These are phyloP conservation scores for Drosophila asahinai DNA, from an alignment of 1,140 invertebrate genomes.

Conservation along the genomic window DNA sequence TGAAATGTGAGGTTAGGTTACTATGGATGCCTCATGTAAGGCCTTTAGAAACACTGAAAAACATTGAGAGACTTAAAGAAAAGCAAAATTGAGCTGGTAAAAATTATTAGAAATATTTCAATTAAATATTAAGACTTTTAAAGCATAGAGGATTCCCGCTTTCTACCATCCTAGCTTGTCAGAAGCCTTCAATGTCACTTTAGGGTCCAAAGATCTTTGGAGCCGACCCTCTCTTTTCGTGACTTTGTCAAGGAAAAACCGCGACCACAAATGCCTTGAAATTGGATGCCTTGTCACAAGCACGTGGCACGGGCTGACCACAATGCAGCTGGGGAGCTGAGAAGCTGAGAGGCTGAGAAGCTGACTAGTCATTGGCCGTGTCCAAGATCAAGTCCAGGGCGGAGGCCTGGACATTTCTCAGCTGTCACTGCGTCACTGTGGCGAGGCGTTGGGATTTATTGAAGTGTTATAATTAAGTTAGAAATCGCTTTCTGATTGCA, in stretches of 20 bases:
- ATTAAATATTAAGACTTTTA: too few species aligned
- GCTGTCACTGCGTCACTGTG: slow-evolving; percentile 21
- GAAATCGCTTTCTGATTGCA: slow-evolving; percentile 83
- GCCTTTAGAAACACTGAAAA: too few species aligned
- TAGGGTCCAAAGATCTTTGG: slow-evolving; percentile 36
- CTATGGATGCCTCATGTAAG: too few species aligned
- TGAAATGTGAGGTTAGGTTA: too few species aligned
- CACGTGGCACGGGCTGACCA: slow-evolving; percentile 47
- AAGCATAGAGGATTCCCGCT: neutral
- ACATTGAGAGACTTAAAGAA: too few species aligned
- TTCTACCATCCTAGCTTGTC: slow-evolving; percentile 12
- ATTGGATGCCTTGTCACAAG: slow-evolving; percentile 42
- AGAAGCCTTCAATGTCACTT: slow-evolving; percentile 31
- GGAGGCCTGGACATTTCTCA: slow-evolving; percentile 49
- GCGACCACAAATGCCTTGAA: slow-evolving; percentile 42
- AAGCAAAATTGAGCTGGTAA: too few species aligned
- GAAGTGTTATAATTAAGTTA: slow-evolving; percentile 73
- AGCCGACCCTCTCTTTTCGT: slow-evolving; percentile 20
- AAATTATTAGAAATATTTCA: too few species aligned
- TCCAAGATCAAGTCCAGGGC: slow-evolving; percentile 46
- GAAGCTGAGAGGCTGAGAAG: slow-evolving; percentile 3
- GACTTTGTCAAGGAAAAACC: slow-evolving; percentile 16
- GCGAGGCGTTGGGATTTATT: slow-evolving; percentile 73
- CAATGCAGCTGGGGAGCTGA: slow-evolving; percentile 31
- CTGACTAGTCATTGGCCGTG: slow-evolving; percentile 51